Evolutionary conservation across 2,888 invertebrate species (phyloP).

Genomic region (Polylopha cassiicola): DNA sequence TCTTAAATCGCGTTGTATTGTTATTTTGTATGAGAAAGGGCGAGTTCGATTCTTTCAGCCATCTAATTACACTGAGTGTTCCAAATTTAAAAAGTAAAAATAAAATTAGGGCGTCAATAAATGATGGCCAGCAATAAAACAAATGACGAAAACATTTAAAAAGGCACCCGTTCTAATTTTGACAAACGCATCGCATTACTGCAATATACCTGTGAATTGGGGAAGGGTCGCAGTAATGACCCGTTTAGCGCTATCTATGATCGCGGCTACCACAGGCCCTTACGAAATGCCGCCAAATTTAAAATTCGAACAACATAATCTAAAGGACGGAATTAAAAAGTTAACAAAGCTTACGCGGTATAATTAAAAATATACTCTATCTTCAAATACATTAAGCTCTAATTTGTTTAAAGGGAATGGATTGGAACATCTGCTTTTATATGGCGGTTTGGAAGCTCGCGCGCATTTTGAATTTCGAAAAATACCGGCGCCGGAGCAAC

Average conservation of each 20-base stretch:
- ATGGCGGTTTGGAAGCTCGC: conserved; percentile 48
- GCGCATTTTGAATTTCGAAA: conserved; percentile 70
- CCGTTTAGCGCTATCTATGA: conserved; percentile 64
- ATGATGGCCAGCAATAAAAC: conserved; percentile 60
- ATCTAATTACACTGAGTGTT: conserved; percentile 46
- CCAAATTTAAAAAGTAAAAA: conserved; percentile 29
- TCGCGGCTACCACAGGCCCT: conserved; percentile 58
- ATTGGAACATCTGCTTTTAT: conserved; percentile 64
- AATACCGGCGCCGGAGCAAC: conserved; percentile 62
- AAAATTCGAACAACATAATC: conserved; percentile 72
- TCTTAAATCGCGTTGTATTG: conserved; percentile 52
- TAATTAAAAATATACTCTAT: conserved; percentile 29
- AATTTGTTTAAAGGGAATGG: conserved; percentile 26
- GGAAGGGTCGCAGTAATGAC: conserved; percentile 64
- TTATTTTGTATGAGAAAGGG: conserved; percentile 38
- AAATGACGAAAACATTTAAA: conserved; percentile 47
- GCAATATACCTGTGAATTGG: conserved; percentile 50
- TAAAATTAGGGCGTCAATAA: conserved; percentile 32
- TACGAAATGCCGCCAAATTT: conserved; percentile 59
- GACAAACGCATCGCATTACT: conserved; percentile 62
- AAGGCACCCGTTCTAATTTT: conserved; percentile 44
- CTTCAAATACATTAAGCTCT: conserved; percentile 28
- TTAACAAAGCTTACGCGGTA: conserved; percentile 27
- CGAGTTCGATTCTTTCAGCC: conserved; percentile 41
- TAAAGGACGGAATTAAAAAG: conserved; percentile 43